Evolutionary conservation across 2,888 invertebrate species (phyloP), one percentile per base, ranked within the genome.

Genomic region (Choreutis nemorana): DNA sequence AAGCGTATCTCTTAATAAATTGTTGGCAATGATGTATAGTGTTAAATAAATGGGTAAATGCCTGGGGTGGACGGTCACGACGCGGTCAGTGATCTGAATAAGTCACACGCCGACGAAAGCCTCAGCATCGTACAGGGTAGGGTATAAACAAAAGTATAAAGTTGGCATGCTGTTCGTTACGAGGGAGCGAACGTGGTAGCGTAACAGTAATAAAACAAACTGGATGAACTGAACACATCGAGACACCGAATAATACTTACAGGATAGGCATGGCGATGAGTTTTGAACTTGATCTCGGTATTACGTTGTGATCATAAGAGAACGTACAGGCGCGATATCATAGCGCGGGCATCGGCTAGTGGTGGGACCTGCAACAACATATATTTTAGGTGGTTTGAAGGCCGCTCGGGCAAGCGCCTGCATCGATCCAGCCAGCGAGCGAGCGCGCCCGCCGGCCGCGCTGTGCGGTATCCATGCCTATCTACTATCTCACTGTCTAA

Each of bases 51-150:
- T 68, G 71, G 67, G 67, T 75, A 65, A 64, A 68, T 16, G 22
- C 27, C 11, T 71, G 58, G 57, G 60, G 66, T 64, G 50, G 61
- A 64, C 66, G 65, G 60, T 65, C 60, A 60, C 64, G 64, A 67
- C 72, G 72, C 73, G 73, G 65, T 67, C 78, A 70, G 70, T 75
- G 70, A 66, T 64, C 64, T 63, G 58, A 59, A 62, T 51, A 60
- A 60, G 65, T 72, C 68, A 71, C 64, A 73, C 77, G 77, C 67
- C 79, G 79, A 80, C 78, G 79, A 80, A 80, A 80, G 79, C 79
- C 79, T 79, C 79, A 71, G 72, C 79, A 78, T 77, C 57, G 71
- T 57, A 60, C 56, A 55, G 64, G 51, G 36, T 41, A 39, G 26
- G 39, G 68, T 72, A 64, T 66, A 75, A 75, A 51, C 47, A 48